A percentile compares a stretch with the other conserved stretches of the same genome.
These are phyloP conservation scores for Corapipo altera DNA, from an alignment of 2,113 vertebrate genomes.

Conservation along the genomic window DNA sequence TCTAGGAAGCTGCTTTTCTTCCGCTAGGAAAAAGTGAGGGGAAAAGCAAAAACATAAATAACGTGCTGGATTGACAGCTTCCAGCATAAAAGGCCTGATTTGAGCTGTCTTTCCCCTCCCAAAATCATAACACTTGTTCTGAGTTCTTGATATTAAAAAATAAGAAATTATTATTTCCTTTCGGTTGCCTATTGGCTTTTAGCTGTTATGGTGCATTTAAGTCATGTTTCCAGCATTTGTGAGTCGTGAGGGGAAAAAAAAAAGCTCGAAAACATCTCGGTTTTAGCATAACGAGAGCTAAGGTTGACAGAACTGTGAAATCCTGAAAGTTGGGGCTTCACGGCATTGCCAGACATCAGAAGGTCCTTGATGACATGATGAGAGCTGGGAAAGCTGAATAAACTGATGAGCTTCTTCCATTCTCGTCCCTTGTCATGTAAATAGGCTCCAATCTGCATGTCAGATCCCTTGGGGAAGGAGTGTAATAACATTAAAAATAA, in stretches of 20 bases:
- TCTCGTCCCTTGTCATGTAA: constrained; percentile 45
- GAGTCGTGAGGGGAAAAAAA: neutral
- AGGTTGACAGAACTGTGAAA: constrained; percentile 14
- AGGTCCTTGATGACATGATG: constrained; percentile 35
- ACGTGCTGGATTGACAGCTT: neutral
- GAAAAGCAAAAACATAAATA: neutral
- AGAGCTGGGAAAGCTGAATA: constrained; percentile 34
- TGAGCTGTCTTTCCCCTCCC: neutral
- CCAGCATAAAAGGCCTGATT: neutral
- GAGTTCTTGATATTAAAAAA: neutral
- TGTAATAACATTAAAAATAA: constrained; percentile 17
- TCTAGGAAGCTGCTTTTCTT: neutral
- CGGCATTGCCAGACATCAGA: constrained; percentile 7
- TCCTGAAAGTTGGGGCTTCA: neutral
- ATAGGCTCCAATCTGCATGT: constrained; percentile 37
- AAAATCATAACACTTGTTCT: neutral
- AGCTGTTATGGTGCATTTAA: neutral
- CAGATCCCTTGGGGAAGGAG: constrained; percentile 6
- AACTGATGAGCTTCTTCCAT: constrained; percentile 39
- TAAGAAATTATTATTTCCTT: neutral
- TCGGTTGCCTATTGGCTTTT: neutral
- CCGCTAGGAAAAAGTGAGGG: neutral
- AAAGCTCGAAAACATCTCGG: neutral
- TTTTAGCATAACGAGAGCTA: neutral
- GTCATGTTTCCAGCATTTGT: neutral